Conservation (phyloP, 2,888 invertebrate genomes). For the Agrotis segetum region DNA sequence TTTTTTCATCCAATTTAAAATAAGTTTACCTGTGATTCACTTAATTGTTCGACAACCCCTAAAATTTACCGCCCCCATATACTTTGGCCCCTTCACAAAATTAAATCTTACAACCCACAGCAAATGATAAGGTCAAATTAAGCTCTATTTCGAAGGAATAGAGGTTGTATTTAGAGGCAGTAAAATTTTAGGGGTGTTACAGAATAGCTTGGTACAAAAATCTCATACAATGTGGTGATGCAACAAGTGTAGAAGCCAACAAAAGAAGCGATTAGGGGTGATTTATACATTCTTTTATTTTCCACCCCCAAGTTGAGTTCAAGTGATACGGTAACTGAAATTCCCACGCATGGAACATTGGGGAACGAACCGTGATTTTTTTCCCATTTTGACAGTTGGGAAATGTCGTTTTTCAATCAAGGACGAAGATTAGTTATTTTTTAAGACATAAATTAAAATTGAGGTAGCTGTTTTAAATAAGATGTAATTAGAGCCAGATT, state of each 20-base stretch:
- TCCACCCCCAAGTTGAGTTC: conserved; percentile 83
- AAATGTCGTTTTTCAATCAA: conserved; percentile 50
- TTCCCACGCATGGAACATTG: conserved; percentile 84
- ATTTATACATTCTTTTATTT: conserved; percentile 89
- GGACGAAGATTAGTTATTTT: conserved; percentile 23
- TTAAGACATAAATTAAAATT: neutral
- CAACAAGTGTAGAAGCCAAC: conserved; percentile 87
- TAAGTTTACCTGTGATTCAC: conserved; percentile 86
- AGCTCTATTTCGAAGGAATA: conserved; percentile 46
- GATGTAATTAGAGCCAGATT: neutral
- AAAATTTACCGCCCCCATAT: conserved; percentile 82
- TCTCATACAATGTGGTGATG: conserved; percentile 79
- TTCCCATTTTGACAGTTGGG: conserved; percentile 57
- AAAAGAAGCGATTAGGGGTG: conserved; percentile 88
- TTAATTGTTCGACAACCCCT: conserved; percentile 88
- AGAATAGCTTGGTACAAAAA: conserved; percentile 60
- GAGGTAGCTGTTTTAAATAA: neutral
- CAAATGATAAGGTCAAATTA: neutral
- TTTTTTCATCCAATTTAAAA: conserved; percentile 80
- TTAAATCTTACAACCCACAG: conserved; percentile 25
- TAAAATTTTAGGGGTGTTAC: neutral
- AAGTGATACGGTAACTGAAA: conserved; percentile 86
- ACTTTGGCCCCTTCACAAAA: conserved; percentile 62
- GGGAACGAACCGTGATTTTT: conserved; percentile 65
- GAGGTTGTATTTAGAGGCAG: conserved; percentile 31